Conservation (phyloP, 2,113 vertebrate genomes). For the Psophia crepitans region DNA sequence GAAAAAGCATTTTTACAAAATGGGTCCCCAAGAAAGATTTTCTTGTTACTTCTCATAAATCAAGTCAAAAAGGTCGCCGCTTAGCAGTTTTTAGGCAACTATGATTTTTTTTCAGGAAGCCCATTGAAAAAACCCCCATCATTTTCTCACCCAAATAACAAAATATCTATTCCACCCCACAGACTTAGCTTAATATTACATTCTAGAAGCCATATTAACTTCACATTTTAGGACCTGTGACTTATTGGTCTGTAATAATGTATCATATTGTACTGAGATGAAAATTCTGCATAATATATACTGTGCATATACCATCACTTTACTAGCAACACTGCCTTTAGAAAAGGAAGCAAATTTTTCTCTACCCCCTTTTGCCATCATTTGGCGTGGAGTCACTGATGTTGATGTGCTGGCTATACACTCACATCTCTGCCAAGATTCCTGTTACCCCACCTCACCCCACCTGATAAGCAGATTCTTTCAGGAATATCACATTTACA, state of each 20-base stretch:
- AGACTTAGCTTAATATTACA: neutral
- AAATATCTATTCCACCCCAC: neutral
- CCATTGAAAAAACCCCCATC: neutral
- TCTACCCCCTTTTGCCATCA: neutral
- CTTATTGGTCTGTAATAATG: neutral
- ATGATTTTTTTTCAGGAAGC: neutral
- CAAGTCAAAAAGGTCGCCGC: fast-evolving
- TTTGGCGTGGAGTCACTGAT: neutral
- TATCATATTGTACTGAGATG: neutral
- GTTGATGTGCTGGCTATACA: neutral
- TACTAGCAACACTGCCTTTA: neutral
- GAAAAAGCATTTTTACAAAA: neutral
- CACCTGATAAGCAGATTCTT: neutral
- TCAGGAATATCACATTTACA: neutral
- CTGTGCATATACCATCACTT: neutral
- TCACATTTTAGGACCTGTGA: neutral
- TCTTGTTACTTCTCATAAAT: neutral
- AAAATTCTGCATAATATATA: neutral
- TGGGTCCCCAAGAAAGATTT: neutral
- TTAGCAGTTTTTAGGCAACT: neutral
- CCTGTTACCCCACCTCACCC: neutral
- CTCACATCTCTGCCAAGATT: neutral
- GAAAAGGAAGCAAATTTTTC: neutral
- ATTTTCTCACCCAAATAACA: neutral
- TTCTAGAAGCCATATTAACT: neutral